Conservation (phyloP, 2,888 invertebrate species). For the Stenurella melanura region DNA sequence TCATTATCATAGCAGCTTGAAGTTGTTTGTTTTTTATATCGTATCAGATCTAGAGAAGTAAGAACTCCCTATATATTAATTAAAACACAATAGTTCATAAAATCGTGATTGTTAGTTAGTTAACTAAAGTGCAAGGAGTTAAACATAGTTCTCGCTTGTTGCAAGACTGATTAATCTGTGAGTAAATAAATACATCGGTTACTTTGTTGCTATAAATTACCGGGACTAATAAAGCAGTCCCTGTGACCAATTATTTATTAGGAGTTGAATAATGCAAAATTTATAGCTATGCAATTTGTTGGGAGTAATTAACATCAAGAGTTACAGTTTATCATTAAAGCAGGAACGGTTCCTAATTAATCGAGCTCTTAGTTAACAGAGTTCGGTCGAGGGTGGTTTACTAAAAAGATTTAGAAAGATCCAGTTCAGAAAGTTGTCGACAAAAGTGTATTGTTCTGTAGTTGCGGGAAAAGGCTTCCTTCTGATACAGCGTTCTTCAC, state of each 20-base stretch:
- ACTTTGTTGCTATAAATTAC: constrained; percentile 44
- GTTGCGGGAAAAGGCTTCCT: constrained; percentile 62
- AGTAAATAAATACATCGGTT: constrained; percentile 21
- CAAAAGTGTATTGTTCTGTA: constrained; percentile 73
- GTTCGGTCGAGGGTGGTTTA: constrained; percentile 42
- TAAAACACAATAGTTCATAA: too few species aligned
- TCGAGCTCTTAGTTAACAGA: constrained; percentile 56
- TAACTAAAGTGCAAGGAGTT: neutral
- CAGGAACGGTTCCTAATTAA: constrained; percentile 62
- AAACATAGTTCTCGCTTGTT: neutral
- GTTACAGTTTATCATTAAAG: constrained; percentile 62
- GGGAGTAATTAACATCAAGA: constrained; percentile 67
- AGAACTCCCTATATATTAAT: too few species aligned
- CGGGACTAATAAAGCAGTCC: constrained; percentile 39
- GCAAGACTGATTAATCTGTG: neutral
- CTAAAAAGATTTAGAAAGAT: constrained; percentile 60
- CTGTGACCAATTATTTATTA: constrained; percentile 44
- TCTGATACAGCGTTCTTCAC: constrained; percentile 69
- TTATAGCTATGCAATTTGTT: constrained; percentile 68
- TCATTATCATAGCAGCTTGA: too few species aligned
- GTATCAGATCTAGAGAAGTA: too few species aligned
- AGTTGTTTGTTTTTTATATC: too few species aligned
- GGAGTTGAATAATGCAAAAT: constrained; percentile 53
- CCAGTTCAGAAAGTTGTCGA: constrained; percentile 64
- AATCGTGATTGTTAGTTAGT: too few species aligned